Base-by-base conservation (phyloP, 2,113 vertebrate genomes). In the Daubentonia madagascariensis region DNA sequence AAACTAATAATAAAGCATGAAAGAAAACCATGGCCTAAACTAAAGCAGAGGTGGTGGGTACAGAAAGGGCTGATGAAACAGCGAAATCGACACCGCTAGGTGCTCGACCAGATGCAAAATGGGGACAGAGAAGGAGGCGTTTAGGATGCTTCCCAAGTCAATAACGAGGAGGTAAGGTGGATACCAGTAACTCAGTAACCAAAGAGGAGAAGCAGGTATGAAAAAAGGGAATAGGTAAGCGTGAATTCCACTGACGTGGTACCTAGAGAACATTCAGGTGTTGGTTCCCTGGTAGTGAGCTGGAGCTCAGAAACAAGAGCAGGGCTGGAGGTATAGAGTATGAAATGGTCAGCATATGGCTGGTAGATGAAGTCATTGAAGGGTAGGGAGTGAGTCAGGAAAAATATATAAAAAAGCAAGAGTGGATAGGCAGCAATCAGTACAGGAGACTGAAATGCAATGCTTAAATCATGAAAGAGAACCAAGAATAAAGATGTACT, bases 271-370 rank as follows among this genome's bases (percentile, higher is more conserved):
- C 8, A 22, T 20, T 87, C 30, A 40, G 22, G 23, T 57, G 32
- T 28, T 23, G 10, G 28, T 8, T 68, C 40, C 48, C 6, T 9
- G 57, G 43, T 63, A 37, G n/a, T 12, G 35, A 45, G 22, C 9
- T 59, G 8, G 17, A 88, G 52, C 8, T 68, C 40, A 20, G 30
- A 50, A 73, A 54, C 13, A 59, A 80, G 30, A 75, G 30, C 0
- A 7, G 20, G 23, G 1, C 10, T 4, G 1, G 48, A 52, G 37
- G 1, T 59, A 8, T 0, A 9, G 6, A 43, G 12, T 3, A 37
- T 54, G 43, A 43, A 35, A 59, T 11, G 45, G 59, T 8, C 68
- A 94, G 12, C 20, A 2, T 9, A 3, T 30, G 10, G 17, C 13
- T 50, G 25, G n/a, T 0, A 40, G 14, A 1, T 86, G 48, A 76